These are phyloP conservation scores for Luscinia megarhynchos DNA, from an alignment of 2,797 vertebrate species.

Conservation along the genomic window DNA sequence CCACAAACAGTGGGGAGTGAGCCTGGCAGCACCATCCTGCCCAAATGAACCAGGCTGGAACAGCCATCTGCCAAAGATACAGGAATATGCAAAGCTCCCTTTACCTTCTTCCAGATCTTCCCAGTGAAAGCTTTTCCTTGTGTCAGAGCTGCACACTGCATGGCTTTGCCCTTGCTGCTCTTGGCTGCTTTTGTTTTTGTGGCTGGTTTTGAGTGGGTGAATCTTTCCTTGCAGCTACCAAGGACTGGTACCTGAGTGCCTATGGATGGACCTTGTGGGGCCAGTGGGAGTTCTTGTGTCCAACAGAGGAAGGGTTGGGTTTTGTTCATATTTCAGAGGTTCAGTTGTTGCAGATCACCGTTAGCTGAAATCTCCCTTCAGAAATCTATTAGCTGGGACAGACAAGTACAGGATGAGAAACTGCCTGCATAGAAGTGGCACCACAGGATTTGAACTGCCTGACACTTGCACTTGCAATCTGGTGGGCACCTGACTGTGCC, in stretches of 20 bases:
- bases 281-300: not conserved
- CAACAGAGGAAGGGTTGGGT: not conserved
- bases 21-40: not conserved
- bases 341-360: not conserved
- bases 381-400: not conserved
- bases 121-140: not conserved
- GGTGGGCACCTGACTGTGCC: not conserved
- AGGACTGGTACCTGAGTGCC: not conserved
- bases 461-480: not conserved
- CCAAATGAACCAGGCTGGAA: not conserved
- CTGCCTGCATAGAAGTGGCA: not conserved
- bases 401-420: not conserved
- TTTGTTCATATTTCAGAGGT: not conserved
- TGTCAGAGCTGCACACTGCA: not conserved
- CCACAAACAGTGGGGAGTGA: not conserved
- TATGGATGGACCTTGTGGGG: not conserved
- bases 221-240: not conserved
- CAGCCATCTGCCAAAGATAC: conserved; percentile 79
- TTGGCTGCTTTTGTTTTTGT: not conserved
- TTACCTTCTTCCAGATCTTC: not conserved
- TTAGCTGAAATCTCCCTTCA: not conserved
- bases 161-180: not conserved
- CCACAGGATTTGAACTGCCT: not conserved
- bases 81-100: conserved; percentile 69
- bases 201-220: not conserved